Conservation (phyloP, 2,113 vertebrate genomes). For the Ovis aries region ARS-UI_Ramb_v3.0 NC_056062.1:2609501-2610000, state of each 20-base stretch:
- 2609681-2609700: neutral
- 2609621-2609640: neutral
- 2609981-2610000: neutral
- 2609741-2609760: constrained; percentile 6
- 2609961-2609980: neutral
- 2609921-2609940: neutral
- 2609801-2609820: neutral
- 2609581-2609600: neutral
- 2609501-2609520: neutral
- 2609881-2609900: neutral
- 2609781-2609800: neutral
- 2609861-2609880: neutral
- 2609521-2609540: constrained; percentile 1
- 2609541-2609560: neutral
- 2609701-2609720: neutral
- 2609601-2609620: neutral
- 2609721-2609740: neutral
- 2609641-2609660: constrained; percentile 27
- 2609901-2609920: neutral
- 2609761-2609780: neutral
- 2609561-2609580: neutral
- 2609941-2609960: neutral
- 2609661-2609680: neutral
- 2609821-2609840: neutral
- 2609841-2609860: neutral